Base-by-base conservation (phyloP, 2,797 vertebrate species). In the Rhinogobio ventralis region DNA sequence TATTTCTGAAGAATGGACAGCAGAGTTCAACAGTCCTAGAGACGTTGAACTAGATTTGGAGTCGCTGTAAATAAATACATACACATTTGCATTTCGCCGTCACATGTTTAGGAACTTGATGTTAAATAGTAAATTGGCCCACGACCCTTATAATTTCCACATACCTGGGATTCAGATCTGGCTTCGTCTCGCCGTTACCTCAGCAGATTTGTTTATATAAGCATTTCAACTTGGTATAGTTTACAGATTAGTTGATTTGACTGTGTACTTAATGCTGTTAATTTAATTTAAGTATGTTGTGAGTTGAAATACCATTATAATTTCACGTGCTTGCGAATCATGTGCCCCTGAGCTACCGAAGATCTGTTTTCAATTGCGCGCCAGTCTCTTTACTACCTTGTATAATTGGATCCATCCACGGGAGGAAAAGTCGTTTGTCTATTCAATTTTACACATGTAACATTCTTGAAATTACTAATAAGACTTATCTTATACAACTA, bases 301-400 rank as follows among this genome's bases (percentile, higher is more conserved):
- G 14, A 10, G 46, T 7, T 23, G 14, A 68, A 55, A 69, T 69
- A 39, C 45, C 19, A 5, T 62, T 62, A 57, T 57, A 15, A n/a
- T 79, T 67, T 9, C 0, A 7, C 25, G 46, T 39, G 23, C 30
- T 36, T 5, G 3, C 51, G 23, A 66, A 74, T n/a, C 25, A n/a
- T 15, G n/a, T 20, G 71, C 15, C 57, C 57, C 42, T 42, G 57
- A 67, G 72, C 23, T 28, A 75, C 60, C 25, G 60, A 64, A 28
- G 6, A 36, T 83, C 60, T 67, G 72, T 53, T 83, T 75, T 75
- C 81, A 83, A 67, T 67, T 42, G 72, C 46, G n/a, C 46, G 30
- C 72, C 60, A 67, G 46, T 53, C 15, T 66, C 19, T 73, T 49
- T 45, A 60, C 49, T 64, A 36, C 39, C 42, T 73, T 60, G 51